Percentiles rank a stretch among this genome's conserved stretches.
Conservation (phyloP, 2,888 invertebrate species). For the Hermodice carunculata region DNA sequence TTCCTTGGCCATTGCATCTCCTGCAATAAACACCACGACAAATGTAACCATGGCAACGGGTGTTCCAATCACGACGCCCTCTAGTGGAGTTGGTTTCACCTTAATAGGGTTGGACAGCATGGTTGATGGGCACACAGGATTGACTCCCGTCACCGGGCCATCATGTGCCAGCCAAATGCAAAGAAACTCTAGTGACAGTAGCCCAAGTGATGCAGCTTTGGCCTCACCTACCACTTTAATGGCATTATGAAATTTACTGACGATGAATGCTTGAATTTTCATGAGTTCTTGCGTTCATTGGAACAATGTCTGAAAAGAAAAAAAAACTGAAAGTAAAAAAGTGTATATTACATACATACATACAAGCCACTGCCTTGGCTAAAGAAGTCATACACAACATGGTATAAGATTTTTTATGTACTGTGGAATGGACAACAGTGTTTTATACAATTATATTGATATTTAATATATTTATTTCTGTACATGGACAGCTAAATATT, state of each 20-base stretch:
- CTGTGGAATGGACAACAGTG: no score
- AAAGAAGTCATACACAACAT: no score
- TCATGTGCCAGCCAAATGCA: slow-evolving; percentile 17
- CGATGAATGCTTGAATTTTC: no score
- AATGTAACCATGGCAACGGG: neutral
- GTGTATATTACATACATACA: no score
- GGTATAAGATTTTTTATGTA: no score
- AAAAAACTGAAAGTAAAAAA: no score
- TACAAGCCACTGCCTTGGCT: no score
- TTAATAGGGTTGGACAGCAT: slow-evolving; percentile 79
- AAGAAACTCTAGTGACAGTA: slow-evolving; percentile 21
- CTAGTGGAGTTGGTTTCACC: slow-evolving; percentile 1
- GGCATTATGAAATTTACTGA: slow-evolving; percentile 24
- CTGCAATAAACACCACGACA: neutral
- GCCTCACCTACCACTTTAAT: slow-evolving; percentile 20
- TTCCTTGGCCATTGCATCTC: slow-evolving; percentile 49
- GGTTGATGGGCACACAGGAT: slow-evolving; percentile 93
- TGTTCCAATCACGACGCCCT: slow-evolving; percentile 25
- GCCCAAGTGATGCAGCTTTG: slow-evolving; percentile 8
- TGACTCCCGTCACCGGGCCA: slow-evolving; percentile 77
- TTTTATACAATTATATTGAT: no score
- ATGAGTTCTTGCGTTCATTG: no score
- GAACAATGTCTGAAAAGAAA: no score
- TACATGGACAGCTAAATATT: no score
- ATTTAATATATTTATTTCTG: no score